A percentile compares a stretch with the other conserved stretches of the same genome.
phyloP scores from a whole-genome alignment of 2,888 invertebrate genomes.

The Apomyelois bistriatella region DNA sequence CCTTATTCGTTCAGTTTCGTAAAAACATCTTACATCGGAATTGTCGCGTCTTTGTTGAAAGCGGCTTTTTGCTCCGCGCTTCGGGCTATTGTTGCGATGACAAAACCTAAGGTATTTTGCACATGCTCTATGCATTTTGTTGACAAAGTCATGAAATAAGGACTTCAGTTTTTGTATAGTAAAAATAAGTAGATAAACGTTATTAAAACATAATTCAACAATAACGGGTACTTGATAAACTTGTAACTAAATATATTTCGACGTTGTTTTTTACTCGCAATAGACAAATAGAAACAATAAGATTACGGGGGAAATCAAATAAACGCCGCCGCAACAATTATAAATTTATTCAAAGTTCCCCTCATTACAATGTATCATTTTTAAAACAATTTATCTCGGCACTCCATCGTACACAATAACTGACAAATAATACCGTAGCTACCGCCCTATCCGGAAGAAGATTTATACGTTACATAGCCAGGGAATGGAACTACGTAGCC shows the following conservation, averaged over 20 bases:
- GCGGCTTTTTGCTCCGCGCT: slow-evolving; percentile 21
- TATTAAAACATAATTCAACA: no score
- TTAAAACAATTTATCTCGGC: slow-evolving; percentile 10
- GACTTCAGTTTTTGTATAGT: neutral
- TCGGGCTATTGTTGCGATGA: slow-evolving; percentile 18
- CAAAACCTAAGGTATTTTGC: slow-evolving; percentile 35
- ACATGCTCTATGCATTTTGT: slow-evolving; percentile 24
- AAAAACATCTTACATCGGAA: slow-evolving; percentile 11
- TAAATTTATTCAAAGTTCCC: slow-evolving; percentile 11
- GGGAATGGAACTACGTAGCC: slow-evolving; percentile 53
- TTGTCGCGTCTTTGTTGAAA: slow-evolving; percentile 19
- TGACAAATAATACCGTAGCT: slow-evolving; percentile 38
- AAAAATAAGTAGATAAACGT: no score
- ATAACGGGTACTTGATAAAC: no score
- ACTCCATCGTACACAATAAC: slow-evolving; percentile 22
- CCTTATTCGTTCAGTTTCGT: slow-evolving; percentile 24
- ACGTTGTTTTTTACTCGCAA: neutral
- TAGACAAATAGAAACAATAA: neutral
- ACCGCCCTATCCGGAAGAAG: slow-evolving; percentile 58
- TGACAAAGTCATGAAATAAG: neutral
- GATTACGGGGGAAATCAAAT: neutral
- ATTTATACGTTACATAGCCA: slow-evolving; percentile 53
- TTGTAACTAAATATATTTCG: no score
- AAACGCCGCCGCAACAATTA: neutral
- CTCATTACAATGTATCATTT: slow-evolving; percentile 1